Evolutionary conservation across 2,113 vertebrate species (phyloP).

Genomic region (Emberiza fucata): DNA sequence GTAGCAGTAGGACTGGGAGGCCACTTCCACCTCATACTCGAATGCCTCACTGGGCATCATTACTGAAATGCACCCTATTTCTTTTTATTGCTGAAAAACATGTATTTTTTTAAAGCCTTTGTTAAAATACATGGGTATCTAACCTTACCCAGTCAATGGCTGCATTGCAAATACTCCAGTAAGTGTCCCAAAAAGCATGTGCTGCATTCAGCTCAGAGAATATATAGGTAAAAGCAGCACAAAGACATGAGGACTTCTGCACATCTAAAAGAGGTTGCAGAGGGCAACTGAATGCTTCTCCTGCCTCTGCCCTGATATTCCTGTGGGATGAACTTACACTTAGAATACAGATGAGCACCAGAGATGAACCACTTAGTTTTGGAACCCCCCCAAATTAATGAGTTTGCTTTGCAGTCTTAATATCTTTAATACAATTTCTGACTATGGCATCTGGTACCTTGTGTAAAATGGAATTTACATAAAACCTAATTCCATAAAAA

Average conservation of each 20-base stretch:
- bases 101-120: background rate
- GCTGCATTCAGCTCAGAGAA: background rate
- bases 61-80: background rate
- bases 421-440: background rate
- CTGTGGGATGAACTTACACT: background rate
- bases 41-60: background rate
- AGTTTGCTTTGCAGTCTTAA: background rate
- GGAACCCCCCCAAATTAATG: background rate
- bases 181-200: background rate
- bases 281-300: background rate
- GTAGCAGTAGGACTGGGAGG: background rate
- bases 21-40: background rate
- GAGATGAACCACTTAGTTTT: background rate
- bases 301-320: background rate
- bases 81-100: background rate
- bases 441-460: background rate
- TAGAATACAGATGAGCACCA: background rate
- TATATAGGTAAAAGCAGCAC: background rate
- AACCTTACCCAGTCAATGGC: background rate
- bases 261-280: background rate
- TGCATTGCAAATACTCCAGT: background rate
- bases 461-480: background rate
- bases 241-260: background rate
- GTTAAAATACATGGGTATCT: background rate
- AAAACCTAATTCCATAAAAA: background rate